A percentile compares a stretch with the other conserved stretches of the same genome.
phyloP scores from a whole-genome alignment of 2,797 vertebrate genomes.

The Oreochromis mossambicus region DNA sequence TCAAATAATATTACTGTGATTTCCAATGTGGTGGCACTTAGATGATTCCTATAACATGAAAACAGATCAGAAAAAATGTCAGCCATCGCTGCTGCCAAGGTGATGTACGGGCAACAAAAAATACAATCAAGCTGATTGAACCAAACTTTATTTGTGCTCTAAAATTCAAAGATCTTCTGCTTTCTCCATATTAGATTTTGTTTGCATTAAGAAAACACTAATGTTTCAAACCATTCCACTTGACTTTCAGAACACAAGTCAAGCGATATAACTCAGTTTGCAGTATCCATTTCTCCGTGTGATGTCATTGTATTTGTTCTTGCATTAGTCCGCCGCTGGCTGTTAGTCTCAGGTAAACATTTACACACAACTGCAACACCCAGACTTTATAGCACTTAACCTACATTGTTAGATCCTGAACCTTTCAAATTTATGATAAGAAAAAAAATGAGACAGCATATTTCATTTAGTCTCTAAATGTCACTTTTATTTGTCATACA shows the following conservation, averaged over 20 bases:
- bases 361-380: background rate
- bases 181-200: conserved; percentile 51
- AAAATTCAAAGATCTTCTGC: background rate
- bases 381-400: background rate
- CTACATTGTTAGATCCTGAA: background rate
- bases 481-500: background rate
- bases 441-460: background rate
- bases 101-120: conserved; percentile 10
- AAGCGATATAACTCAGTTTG: conserved; percentile 6
- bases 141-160: background rate
- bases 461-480: background rate
- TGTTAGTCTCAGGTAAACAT: background rate
- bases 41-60: background rate
- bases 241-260: background rate
- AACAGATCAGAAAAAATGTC: background rate
- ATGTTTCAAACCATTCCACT: background rate
- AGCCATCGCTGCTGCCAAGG: background rate
- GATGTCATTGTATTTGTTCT: background rate
- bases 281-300: background rate
- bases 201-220: conserved; percentile 24
- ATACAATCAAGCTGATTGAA: conserved; percentile 28
- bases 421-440: background rate
- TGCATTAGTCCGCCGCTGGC: background rate
- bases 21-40: background rate
- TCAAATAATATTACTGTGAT: background rate